Conservation (phyloP, 1,140 invertebrate genomes). For the Scaptodrosophila lebanonensis region DNA sequence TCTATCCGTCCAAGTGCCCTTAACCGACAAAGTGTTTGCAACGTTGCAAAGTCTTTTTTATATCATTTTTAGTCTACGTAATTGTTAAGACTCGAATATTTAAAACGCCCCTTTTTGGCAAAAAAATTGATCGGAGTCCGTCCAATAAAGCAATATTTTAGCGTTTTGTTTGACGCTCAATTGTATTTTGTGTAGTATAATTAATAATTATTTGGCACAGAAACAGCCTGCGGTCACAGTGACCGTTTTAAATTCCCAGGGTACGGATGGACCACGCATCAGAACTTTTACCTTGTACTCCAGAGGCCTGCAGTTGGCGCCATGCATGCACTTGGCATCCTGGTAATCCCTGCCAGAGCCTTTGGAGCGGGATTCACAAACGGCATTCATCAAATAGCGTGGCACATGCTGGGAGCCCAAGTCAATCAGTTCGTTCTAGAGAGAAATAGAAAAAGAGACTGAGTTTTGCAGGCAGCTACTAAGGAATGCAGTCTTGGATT, state of each 20-base stretch:
- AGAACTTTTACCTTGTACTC: conserved; percentile 73
- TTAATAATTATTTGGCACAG: conserved; percentile 52
- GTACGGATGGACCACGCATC: conserved; percentile 11
- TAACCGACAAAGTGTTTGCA: too few relatives aligned
- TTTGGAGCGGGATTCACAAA: conserved; percentile 52
- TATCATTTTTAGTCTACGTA: neutral
- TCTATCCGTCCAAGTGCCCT: conserved; percentile 55
- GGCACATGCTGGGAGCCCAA: conserved; percentile 60
- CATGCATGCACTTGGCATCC: conserved; percentile 55
- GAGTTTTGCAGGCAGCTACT: too few relatives aligned
- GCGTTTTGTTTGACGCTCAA: conserved; percentile 17
- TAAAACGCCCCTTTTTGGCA: too few relatives aligned
- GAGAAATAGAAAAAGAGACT: neutral
- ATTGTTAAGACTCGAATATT: conserved; percentile 27
- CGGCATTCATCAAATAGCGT: conserved; percentile 63
- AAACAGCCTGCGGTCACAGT: conserved; percentile 72
- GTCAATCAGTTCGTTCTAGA: conserved; percentile 60
- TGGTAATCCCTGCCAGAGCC: neutral
- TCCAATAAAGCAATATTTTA: conserved; percentile 37
- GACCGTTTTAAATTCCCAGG: conserved; percentile 65
- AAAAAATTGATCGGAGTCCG: conserved; percentile 44
- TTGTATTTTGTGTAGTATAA: conserved; percentile 3
- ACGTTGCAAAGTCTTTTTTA: too few relatives aligned
- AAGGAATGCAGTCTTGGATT: neutral
- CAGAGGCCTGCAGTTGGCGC: conserved; percentile 60